A percentile compares a stretch with the other conserved stretches of the same genome.
Conservation (phyloP, 2,888 invertebrate genomes). For the Tachina lurida region DNA sequence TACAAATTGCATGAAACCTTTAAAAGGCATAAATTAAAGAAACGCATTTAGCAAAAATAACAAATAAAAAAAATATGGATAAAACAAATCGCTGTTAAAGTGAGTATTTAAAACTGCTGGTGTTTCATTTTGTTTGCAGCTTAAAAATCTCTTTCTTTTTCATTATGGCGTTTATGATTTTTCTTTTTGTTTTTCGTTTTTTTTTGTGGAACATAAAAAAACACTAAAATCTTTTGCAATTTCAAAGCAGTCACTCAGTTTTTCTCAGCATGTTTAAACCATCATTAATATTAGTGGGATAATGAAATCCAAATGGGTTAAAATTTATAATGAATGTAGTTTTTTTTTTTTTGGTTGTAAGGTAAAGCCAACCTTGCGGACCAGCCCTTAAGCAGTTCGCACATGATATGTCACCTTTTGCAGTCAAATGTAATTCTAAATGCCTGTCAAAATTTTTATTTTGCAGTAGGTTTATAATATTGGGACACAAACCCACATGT, state of each 20-base stretch:
- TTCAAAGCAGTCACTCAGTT: slow-evolving; percentile 17
- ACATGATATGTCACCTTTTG: no score
- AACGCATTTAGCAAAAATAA: slow-evolving; percentile 45
- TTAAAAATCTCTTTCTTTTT: slow-evolving; percentile 20
- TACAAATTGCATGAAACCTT: slow-evolving; percentile 52
- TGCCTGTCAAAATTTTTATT: no score
- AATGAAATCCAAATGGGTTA: slow-evolving; percentile 38
- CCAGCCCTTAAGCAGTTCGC: no score
- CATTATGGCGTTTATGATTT: slow-evolving; percentile 40
- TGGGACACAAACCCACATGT: no score
- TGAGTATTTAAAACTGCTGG: slow-evolving; percentile 49
- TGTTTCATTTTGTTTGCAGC: slow-evolving; percentile 47
- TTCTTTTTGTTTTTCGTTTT: neutral
- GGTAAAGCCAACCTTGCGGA: neutral
- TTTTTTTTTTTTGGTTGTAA: neutral
- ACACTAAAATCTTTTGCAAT: slow-evolving; percentile 42
- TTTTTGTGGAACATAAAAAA: slow-evolving; percentile 6
- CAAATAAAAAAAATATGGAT: neutral
- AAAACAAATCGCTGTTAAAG: slow-evolving; percentile 43
- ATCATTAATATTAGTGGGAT: slow-evolving; percentile 1
- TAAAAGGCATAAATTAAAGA: slow-evolving; percentile 57
- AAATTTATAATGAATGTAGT: slow-evolving; percentile 2
- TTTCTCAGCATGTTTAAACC: slow-evolving; percentile 3
- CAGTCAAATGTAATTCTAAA: no score
- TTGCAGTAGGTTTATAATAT: no score